Evolutionary conservation across 1,140 invertebrate species (phyloP), one percentile per base, ranked within the genome.

Genomic region (Drosophila truncata): DNA sequence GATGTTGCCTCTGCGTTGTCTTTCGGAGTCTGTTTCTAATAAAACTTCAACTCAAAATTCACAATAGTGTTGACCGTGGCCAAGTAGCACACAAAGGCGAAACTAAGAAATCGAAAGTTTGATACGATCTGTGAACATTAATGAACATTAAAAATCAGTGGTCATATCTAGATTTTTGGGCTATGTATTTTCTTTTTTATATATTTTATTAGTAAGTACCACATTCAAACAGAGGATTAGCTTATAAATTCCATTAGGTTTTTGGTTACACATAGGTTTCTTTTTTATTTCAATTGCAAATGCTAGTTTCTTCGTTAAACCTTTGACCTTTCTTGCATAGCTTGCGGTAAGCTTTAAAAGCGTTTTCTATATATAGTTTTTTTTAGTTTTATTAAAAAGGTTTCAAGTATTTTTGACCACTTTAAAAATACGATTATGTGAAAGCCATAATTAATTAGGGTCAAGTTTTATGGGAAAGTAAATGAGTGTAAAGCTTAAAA

Each of bases 41-140:
- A 69, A 77, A 82, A 39, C 33, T 2, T 50, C 50, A 73, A 42
- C 9, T 63, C 58, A 58, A 59, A 76, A 74, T 37, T 37, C 4
- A 82, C 66, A 63, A 70, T 50, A 78, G 23, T 70, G 33, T 70
- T 81, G 85, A 78, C 85, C 85, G 66, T 88, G 85, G 85, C 85
- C 85, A 79, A 85, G 70, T 88, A 84, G 85, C 85, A 90, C 73
- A 76, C 42, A 69, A 64, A 75, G 50, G 47, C 42, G 49, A 72
- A 78, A 49, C 61, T 25, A 55, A 52, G 10, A 65, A 72, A 64
- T 69, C 55, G 10, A 75, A 69, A 70, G 52, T 29, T 54, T 16
- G 41, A 59, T 41, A 35, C 27, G 25, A 29, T 73, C 49, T 39
- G 37, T 18, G 16, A 42, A n/a, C n/a, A n/a, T 35, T 37, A 23